phyloP scores from a whole-genome alignment of 2,797 vertebrate species.

The Menidia menidia region DNA sequence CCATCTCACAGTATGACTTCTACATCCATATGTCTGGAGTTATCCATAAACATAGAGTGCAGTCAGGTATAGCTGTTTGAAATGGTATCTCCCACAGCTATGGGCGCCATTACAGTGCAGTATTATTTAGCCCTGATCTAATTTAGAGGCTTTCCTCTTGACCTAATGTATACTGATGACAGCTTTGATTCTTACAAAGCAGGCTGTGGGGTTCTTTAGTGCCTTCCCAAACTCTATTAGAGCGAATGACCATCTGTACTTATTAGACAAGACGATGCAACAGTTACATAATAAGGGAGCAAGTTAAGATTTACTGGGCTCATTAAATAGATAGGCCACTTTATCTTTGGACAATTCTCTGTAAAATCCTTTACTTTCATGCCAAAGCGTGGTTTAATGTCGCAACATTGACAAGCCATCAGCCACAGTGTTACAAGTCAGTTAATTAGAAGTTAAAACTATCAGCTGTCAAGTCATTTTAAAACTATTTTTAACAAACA shows the following conservation, averaged over 20 bases:
- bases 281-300: slow-evolving; percentile 78
- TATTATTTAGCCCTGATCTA: slow-evolving; percentile 73
- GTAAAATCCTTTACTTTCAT: slow-evolving; percentile 40
- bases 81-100: slow-evolving; percentile 61
- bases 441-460: no score
- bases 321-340: slow-evolving; percentile 73
- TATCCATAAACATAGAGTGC: slow-evolving; percentile 41
- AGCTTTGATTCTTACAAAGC: slow-evolving; percentile 53
- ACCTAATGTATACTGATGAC: slow-evolving; percentile 79
- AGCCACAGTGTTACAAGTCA: slow-evolving; percentile 7
- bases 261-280: slow-evolving; percentile 77
- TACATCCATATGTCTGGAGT: slow-evolving; percentile 21
- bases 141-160: slow-evolving; percentile 64
- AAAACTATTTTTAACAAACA: slow-evolving; percentile 7
- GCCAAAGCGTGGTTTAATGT: slow-evolving; percentile 40
- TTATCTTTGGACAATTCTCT: slow-evolving; percentile 36
- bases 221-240: slow-evolving; percentile 75
- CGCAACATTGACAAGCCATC: slow-evolving; percentile 26
- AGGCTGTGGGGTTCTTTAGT: slow-evolving; percentile 45
- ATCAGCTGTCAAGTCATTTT: no score
- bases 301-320: slow-evolving; percentile 78
- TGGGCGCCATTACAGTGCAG: slow-evolving; percentile 63
- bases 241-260: slow-evolving; percentile 74
- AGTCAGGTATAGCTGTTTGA: slow-evolving; percentile 52
- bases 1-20: slow-evolving; percentile 2